Base-by-base conservation (phyloP, 2,797 vertebrate genomes). In the Poeciliopsis presidionis region DNA sequence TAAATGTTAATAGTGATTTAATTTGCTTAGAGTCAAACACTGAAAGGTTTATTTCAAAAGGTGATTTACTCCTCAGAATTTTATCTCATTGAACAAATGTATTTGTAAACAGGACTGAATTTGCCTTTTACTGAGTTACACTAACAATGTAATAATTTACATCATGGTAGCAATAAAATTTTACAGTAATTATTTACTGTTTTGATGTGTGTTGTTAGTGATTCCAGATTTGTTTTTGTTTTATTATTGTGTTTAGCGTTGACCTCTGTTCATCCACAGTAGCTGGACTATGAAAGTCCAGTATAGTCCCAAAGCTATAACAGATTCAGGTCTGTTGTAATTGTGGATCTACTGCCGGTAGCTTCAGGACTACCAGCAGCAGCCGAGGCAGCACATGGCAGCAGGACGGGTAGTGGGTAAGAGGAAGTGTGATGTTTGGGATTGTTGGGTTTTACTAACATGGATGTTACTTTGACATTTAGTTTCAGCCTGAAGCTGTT, bases 271-370 rank as follows among this genome's bases (percentile, higher is more conserved):
- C 11, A 57, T 25, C 53, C n/a, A 28, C 53, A 28, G n/a, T 4
- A 28, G 20, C 49, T 3, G 53, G n/a, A 57, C n/a, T 57, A 3
- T 25, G 1, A 51, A 51, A 53, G 49, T 53, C 8, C 51, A 25
- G 2, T 9, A 9, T 0, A 1, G 22, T 25, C 22, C 8, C 3
- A 0, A 53, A 53, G 7, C 1, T 25, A 25, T 3, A 25, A 25
- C 2, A 25, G 7, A 53, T 9, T 53, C 8, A 11, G 8, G 22
- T 53, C 18, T 4, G 22, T 53, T 25, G 1, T 9, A 53, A 3
- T 25, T 25, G 51, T 53, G 51, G 25, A 53, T 22, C 51, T 53
- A 0, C 51, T 25, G 51, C 51, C 3, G 22, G 7, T 53, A 53
- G 51, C 51, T 53, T 25, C 51, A 3, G 7, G 22, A 53, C 20